A percentile compares a stretch with the other conserved stretches of the same genome.
These are phyloP conservation scores for Caradrina clavipalpis DNA, from an alignment of 2,888 invertebrate genomes.

Conservation along the genomic window DNA sequence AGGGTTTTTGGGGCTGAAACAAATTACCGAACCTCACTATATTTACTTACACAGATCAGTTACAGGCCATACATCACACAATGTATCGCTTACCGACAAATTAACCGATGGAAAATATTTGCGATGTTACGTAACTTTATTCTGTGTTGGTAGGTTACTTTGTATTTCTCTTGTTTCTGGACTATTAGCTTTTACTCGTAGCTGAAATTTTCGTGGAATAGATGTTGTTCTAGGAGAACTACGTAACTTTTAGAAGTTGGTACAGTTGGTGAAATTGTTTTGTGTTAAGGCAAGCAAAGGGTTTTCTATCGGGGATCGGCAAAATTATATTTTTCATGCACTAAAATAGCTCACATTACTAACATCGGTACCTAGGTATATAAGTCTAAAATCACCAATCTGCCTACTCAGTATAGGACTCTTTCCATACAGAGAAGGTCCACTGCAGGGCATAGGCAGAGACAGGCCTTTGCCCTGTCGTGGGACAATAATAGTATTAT, in stretches of 20 bases:
- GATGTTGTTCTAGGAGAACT: conserved; percentile 32
- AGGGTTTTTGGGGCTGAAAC: conserved; percentile 73
- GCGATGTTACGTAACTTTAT: conserved; percentile 55
- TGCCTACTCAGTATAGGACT: too few relatives aligned
- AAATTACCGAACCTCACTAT: conserved; percentile 72
- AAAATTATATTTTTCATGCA: not conserved
- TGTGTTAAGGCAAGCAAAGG: not conserved
- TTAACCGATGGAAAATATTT: conserved; percentile 77
- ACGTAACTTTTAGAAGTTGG: conserved; percentile 23
- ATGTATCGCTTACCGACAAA: conserved; percentile 81
- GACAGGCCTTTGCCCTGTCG: too few relatives aligned
- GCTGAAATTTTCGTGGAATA: conserved; percentile 29
- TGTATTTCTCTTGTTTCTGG: conserved; percentile 30
- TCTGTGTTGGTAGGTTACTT: conserved; percentile 42
- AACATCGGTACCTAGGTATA: too few relatives aligned
- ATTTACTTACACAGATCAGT: conserved; percentile 80
- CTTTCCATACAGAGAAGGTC: too few relatives aligned
- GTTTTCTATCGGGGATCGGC: not conserved
- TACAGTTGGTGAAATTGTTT: conserved; percentile 16
- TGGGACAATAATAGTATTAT: too few relatives aligned
- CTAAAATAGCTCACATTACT: not conserved
- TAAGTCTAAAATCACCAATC: too few relatives aligned
- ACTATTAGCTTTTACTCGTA: conserved; percentile 29
- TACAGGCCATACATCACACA: conserved; percentile 70
- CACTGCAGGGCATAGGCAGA: too few relatives aligned